Evolutionary conservation across 2,888 invertebrate species (phyloP), one percentile per base, ranked within the genome.

Genomic region (Glaucopsyche alexis): DNA sequence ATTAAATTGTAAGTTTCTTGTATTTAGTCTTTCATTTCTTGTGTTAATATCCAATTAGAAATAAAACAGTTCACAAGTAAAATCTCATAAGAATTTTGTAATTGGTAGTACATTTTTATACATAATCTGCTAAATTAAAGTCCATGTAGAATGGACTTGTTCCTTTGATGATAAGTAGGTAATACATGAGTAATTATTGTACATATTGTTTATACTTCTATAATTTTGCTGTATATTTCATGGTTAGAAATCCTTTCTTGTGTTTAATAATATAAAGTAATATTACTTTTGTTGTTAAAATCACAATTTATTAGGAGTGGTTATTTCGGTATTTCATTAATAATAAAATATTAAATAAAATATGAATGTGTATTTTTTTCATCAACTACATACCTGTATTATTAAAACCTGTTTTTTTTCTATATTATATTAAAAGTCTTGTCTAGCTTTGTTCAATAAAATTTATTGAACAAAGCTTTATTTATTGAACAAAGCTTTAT

Each of bases 1-100:
- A 75, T 73, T 75, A 75, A 70, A 74, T 50, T 40, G 65, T 75
- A 75, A 75, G 75, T 47, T 47, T 49, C 47, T 47, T 69, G 11
- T 71, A 69, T 60, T 55, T 49, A 49, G 42, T 67, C 29, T 60
- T 29, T 60, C 29, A 60, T 60, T 60, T 60, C 29, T 29, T 38
- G 7, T 47, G 4, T 7, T 13, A 13, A 47, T 38, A 60, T 60
- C 60, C 60, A 14, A 55, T 29, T 38, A 19, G 29, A 38, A 60
- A 60, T 29, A 38, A 66, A 42, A 19, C 42, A 66, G 45, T 67
- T 67, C 16, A 67, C 45, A 67, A 45, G 13, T 64, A 45, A 16
- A 73, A 73, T 29, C 55, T 60, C 81, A 14, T 29, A 13, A 2
- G 19, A 11, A 11, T 19, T 19, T 60, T 60, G 19, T 52, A 52